Evolutionary conservation across 2,113 vertebrate genomes (phyloP), one percentile per base, ranked within the genome.

Genomic region (Riparia riparia): DNA sequence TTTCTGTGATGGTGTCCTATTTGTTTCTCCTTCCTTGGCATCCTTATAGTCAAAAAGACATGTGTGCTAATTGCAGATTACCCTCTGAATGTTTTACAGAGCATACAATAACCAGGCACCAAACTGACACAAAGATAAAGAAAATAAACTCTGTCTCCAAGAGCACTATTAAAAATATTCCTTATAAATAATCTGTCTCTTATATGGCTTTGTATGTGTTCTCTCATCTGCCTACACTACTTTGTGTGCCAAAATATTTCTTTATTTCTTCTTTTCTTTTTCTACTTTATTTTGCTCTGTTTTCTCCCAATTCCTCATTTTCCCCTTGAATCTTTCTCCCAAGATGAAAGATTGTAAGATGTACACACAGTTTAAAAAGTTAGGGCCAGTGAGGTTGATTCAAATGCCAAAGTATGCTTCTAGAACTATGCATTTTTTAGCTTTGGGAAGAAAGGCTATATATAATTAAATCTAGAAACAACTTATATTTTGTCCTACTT

Each of bases 301-400:
- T 78, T 90, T 83, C 12, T 47, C 10, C 20, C 47, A 87, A 21
- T 90, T 96, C 45, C 16, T 81, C 74, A n/a, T 94, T 96, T 95
- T 4, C 2, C 26, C 42, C 42, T 85, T 83, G 92, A 93, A 94
- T 17, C 50, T 78, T 92, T 88, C 82, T 96, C 37, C 53, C 73
- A 96, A 96, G 39, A 95, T 80, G 51, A 97, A 82, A 78, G 34
- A 86, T 58, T 58, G 31, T 85, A 81, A 73, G 31, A 65, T 69
- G 7, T 72, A 79, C 53, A 70, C 8, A 45, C 13, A 41, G 39
- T 83, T 77, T n/a, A 41, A 80, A 49, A n/a, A 73, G 69, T 81
- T n/a, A 78, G 29, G 44, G 12, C 10, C 34, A 81, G 3, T 42
- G 9, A 57, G n/a, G 57, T 9, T 57, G 34, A 58, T 83, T 93